phyloP scores from a whole-genome alignment of 2,888 invertebrate species.

The Hydrotaea diabolus region DNA sequence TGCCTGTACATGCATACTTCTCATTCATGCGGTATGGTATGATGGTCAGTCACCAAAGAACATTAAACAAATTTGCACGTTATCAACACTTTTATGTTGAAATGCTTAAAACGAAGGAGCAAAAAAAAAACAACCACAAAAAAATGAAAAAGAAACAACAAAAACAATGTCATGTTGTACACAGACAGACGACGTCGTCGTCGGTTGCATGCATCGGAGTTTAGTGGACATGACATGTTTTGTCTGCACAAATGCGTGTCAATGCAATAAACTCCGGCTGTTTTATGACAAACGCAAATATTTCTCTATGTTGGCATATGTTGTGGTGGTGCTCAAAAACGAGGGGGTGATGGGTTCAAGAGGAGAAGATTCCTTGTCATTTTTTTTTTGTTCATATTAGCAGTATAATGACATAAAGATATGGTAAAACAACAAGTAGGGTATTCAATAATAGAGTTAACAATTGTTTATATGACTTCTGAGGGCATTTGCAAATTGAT shows the following conservation, averaged over 20 bases:
- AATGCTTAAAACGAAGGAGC: conserved; percentile 20
- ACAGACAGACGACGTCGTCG: not conserved
- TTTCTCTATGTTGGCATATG: conserved; percentile 28
- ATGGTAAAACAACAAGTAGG: not conserved
- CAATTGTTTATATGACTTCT: too few species aligned
- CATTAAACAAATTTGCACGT: conserved; percentile 61
- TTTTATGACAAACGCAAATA: conserved; percentile 27
- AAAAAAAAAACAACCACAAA: not conserved
- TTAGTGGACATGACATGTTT: conserved; percentile 28
- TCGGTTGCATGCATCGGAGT: conserved; percentile 20
- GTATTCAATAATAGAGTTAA: too few species aligned
- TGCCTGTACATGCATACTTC: not conserved
- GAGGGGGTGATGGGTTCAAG: not conserved
- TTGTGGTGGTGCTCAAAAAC: not conserved
- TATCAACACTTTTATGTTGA: conserved; percentile 45
- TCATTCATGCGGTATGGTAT: conserved; percentile 27
- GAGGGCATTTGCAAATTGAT: too few species aligned
- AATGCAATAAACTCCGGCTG: conserved; percentile 51
- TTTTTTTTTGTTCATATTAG: not conserved
- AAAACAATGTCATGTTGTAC: conserved; percentile 18
- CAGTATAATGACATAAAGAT: not conserved
- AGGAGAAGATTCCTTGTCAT: not conserved
- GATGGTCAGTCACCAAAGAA: conserved; percentile 51
- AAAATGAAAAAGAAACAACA: conserved; percentile 14
- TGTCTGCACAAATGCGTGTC: conserved; percentile 47